Evolutionary conservation across 2,888 invertebrate genomes (phyloP).

Genomic region (Pandemis corylana): DNA sequence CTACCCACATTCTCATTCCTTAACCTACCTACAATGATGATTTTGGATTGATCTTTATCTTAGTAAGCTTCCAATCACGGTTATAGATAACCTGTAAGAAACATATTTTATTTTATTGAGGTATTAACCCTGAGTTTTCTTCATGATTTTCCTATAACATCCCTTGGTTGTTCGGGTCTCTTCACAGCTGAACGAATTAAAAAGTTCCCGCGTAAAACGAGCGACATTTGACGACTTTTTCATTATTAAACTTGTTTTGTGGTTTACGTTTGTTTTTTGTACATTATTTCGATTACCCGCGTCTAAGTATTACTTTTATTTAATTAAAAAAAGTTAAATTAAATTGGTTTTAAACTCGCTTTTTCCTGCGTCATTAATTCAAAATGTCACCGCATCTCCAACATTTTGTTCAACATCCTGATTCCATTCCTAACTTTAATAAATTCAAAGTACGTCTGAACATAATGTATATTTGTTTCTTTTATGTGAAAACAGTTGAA

Average conservation of each 20-base stretch:
- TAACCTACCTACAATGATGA: too few relatives aligned
- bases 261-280: neutral
- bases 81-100: too few relatives aligned
- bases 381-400: too few relatives aligned
- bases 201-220: slow-evolving; percentile 17
- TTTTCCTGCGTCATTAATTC: neutral
- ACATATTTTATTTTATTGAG: too few relatives aligned
- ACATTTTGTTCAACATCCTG: too few relatives aligned
- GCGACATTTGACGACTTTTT: slow-evolving; percentile 22
- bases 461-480: too few relatives aligned
- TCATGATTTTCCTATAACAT: neutral
- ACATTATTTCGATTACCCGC: neutral
- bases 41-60: too few relatives aligned
- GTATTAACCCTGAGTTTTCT: neutral
- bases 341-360: neutral
- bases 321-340: neutral
- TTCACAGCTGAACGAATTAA: slow-evolving; percentile 2
- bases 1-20: too few relatives aligned
- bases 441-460: too few relatives aligned
- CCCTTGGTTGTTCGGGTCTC: neutral
- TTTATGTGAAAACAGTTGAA: too few relatives aligned
- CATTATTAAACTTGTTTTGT: slow-evolving; percentile 8
- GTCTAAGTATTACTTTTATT: neutral
- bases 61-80: too few relatives aligned
- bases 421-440: too few relatives aligned